Percentiles rank a stretch among this genome's conserved stretches.
phyloP scores from a whole-genome alignment of 37 sponge, comb jelly and placozoan species.

The Oopsacas minuta region DNA sequence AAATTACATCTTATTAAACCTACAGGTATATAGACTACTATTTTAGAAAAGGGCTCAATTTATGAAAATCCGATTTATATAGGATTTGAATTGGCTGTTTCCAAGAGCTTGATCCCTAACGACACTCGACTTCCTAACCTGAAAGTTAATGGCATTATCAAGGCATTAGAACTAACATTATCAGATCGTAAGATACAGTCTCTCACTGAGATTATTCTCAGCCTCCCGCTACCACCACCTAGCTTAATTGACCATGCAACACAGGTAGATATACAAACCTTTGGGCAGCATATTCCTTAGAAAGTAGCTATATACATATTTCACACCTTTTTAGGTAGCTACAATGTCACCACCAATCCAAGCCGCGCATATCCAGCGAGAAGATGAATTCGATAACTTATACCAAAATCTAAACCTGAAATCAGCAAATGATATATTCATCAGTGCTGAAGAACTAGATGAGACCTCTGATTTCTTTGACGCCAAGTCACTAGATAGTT shows the following conservation, averaged over 20 bases:
- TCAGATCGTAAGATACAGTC: slow-evolving; percentile 7
- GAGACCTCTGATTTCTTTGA: background rate
- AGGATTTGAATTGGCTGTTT: slow-evolving; percentile 29
- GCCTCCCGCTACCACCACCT: background rate
- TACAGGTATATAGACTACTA: background rate
- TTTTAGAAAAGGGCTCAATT: background rate
- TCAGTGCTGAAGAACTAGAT: background rate
- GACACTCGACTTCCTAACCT: slow-evolving; percentile 43
- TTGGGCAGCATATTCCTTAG: background rate
- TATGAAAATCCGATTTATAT: background rate
- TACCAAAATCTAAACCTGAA: background rate
- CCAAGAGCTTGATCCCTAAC: slow-evolving; percentile 56
- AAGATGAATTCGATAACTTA: background rate
- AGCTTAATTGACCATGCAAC: slow-evolving; percentile 1
- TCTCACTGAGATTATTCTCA: slow-evolving; percentile 4
- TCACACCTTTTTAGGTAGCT: background rate
- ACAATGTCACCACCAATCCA: background rate
- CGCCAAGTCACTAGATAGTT: background rate
- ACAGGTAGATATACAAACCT: no score
- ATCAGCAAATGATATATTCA: background rate
- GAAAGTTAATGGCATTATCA: background rate
- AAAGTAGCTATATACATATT: background rate
- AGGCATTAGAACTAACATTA: background rate
- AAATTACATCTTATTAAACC: background rate
- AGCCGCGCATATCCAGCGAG: background rate